phyloP scores from a whole-genome alignment of 2,113 vertebrate genomes.

The Oenanthe melanoleuca region DNA sequence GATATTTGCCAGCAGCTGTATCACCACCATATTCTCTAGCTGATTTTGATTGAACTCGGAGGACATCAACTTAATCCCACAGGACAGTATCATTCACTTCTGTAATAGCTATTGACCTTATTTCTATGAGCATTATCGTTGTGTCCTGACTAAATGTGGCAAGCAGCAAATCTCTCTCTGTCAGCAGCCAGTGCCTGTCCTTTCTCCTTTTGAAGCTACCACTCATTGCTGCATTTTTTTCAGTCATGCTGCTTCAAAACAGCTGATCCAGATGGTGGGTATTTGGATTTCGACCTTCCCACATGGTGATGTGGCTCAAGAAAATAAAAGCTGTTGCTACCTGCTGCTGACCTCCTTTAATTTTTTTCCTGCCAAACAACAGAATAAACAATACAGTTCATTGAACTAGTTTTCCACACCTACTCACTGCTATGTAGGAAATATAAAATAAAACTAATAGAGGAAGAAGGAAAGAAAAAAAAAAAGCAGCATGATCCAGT shows the following conservation, averaged over 20 bases:
- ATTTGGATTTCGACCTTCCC: slow-evolving; percentile 9
- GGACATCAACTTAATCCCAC: not conserved
- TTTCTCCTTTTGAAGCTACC: slow-evolving; percentile 13
- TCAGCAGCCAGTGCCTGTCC: slow-evolving; percentile 5
- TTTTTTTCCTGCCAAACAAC: not conserved
- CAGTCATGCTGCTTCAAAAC: slow-evolving; percentile 36
- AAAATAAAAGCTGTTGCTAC: slow-evolving; percentile 47
- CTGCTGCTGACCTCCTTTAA: slow-evolving; percentile 52
- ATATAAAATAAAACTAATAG: not conserved
- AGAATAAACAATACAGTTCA: slow-evolving; percentile 8
- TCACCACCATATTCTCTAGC: not conserved
- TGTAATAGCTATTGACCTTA: slow-evolving; percentile 20
- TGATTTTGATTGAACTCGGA: not conserved
- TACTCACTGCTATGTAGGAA: not conserved
- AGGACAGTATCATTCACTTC: slow-evolving; percentile 1
- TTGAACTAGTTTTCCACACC: not conserved
- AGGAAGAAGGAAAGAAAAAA: not conserved
- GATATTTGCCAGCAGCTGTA: not conserved
- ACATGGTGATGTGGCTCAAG: slow-evolving; percentile 27
- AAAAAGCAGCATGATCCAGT: not conserved
- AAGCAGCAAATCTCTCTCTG: not conserved
- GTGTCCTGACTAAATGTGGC: not conserved
- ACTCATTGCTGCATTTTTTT: slow-evolving; percentile 13
- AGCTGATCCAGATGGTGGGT: slow-evolving; percentile 48
- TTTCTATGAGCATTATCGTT: not conserved